Conservation (phyloP, 2,113 vertebrate species). For the Prochilodus magdalenae region DNA sequence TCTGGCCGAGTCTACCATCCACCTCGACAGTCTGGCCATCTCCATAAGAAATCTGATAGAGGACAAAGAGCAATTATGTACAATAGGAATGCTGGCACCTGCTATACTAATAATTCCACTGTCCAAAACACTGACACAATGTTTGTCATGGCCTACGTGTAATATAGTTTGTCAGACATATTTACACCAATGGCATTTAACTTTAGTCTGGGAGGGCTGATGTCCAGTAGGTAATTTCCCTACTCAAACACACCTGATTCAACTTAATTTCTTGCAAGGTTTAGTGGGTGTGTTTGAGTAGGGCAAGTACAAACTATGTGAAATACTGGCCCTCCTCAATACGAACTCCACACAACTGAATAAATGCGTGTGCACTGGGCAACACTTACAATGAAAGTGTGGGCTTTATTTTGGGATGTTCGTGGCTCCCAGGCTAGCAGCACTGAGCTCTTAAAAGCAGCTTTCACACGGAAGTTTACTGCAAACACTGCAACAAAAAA, state of each 20-base stretch:
- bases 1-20: conserved; percentile 91
- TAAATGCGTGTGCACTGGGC: not conserved
- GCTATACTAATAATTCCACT: not conserved
- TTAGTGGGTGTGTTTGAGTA: no score
- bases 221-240: no score
- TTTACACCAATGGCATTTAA: no score
- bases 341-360: no score
- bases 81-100: not conserved
- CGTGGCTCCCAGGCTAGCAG: conserved; percentile 96
- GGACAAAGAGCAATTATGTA: not conserved
- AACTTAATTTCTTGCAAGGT: no score
- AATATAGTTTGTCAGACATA: no score
- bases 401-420: conserved; percentile 91
- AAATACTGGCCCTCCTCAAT: no score
- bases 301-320: no score
- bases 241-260: no score
- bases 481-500: conserved; percentile 91
- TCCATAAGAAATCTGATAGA: conserved; percentile 90
- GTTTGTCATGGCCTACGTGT: not conserved
- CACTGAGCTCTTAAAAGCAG: conserved; percentile 97
- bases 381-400: conserved; percentile 91
- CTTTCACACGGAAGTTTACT: conserved; percentile 98
- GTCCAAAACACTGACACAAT: not conserved
- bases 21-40: conserved; percentile 93
- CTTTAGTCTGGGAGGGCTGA: no score